Percentiles rank a stretch among this genome's conserved stretches.
Evolutionary conservation across 1,140 invertebrate species (phyloP).

Genomic region (Galleria mellonella): DNA sequence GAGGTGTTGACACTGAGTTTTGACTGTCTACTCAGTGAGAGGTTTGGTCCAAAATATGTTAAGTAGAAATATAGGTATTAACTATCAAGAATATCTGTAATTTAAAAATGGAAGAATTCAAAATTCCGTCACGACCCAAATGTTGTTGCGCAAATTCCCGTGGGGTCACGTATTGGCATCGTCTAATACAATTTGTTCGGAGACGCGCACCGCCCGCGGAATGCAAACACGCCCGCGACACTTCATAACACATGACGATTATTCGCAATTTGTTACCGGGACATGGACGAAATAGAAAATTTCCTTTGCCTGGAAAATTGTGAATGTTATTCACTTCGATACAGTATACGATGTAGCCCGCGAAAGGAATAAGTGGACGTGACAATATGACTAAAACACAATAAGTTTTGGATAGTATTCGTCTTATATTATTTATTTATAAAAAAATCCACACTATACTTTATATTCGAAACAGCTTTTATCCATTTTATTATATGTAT

Average conservation of each 20-base stretch:
- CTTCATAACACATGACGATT: slow-evolving; percentile 57
- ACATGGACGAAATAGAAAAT: slow-evolving; percentile 26
- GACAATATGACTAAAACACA: too few relatives aligned
- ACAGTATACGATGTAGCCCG: not conserved
- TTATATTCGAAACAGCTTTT: too few relatives aligned
- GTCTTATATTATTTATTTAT: too few relatives aligned
- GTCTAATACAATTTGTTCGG: slow-evolving; percentile 66
- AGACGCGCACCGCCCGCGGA: slow-evolving; percentile 47
- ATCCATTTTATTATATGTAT: too few relatives aligned
- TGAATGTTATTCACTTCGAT: slow-evolving; percentile 1
- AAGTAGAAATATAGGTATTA: too few relatives aligned
- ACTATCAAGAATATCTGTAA: slow-evolving; percentile 35
- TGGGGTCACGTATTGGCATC: slow-evolving; percentile 54
- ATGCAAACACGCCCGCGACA: slow-evolving; percentile 50
- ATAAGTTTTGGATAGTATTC: too few relatives aligned
- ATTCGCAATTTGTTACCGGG: slow-evolving; percentile 35
- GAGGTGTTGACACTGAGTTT: too few relatives aligned
- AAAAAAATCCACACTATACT: too few relatives aligned
- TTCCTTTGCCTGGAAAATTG: not conserved
- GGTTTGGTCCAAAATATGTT: too few relatives aligned
- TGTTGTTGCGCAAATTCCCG: slow-evolving; percentile 24
- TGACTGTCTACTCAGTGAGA: too few relatives aligned
- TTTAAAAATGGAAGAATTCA: slow-evolving; percentile 37
- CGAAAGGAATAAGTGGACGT: too few relatives aligned
- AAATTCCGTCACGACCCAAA: slow-evolving; percentile 33